Percentiles rank a stretch among this genome's conserved stretches.
Conservation (phyloP, 1,140 invertebrate species). For the Rhagoletis zephyria region DNA sequence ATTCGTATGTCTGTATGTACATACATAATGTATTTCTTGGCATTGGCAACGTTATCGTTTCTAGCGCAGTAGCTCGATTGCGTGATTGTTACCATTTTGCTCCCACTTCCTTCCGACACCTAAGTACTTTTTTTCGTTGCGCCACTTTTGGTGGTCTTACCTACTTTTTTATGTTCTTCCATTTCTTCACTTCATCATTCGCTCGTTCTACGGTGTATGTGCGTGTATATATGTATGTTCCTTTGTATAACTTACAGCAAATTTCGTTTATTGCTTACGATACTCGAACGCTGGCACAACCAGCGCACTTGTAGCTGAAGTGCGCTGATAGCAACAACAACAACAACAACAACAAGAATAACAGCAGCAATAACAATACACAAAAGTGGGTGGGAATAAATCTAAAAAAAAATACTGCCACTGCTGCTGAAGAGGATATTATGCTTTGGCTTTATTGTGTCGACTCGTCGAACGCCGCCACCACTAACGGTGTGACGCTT, state of each 20-base stretch:
- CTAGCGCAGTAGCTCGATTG: neutral
- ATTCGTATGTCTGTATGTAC: neutral
- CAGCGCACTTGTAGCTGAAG: neutral
- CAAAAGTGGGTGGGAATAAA: neutral
- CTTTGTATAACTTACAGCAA: neutral
- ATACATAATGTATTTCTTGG: neutral
- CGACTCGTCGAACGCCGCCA: neutral
- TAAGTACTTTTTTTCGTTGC: neutral
- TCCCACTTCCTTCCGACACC: conserved; percentile 25
- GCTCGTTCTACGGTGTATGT: no score
- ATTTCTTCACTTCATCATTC: neutral
- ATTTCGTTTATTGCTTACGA: conserved; percentile 38
- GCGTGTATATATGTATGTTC: neutral
- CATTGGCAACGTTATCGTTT: conserved; percentile 8
- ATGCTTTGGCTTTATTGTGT: neutral
- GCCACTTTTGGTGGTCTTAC: neutral
- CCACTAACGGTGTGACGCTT: conserved; percentile 3
- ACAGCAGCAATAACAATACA: neutral
- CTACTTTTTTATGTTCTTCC: neutral
- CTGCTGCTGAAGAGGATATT: conserved; percentile 25
- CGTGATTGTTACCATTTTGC: conserved; percentile 24
- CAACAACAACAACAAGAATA: neutral
- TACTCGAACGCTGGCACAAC: neutral
- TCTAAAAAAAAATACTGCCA: neutral
- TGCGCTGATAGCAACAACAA: neutral